A percentile compares a stretch with the other conserved stretches of the same genome.
Conservation (phyloP, 2,113 vertebrate species). For the Dasyurus viverrinus region DNA sequence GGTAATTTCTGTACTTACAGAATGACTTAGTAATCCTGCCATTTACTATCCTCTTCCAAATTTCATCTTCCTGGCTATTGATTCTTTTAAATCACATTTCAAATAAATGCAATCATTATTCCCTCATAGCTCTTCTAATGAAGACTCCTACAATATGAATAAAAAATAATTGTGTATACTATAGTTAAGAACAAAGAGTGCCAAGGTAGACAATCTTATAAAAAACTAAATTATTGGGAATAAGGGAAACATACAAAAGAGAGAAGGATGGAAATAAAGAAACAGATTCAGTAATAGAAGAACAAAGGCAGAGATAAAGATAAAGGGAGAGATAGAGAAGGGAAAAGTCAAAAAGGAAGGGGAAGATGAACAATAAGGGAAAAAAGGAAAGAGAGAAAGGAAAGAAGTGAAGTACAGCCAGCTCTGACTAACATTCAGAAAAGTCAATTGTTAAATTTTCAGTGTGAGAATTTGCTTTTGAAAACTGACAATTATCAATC, state of each 20-base stretch:
- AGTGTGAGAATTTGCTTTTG: neutral
- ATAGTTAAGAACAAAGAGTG: neutral
- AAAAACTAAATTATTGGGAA: neutral
- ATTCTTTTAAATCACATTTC: conserved; percentile 23
- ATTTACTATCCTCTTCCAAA: neutral
- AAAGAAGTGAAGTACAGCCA: neutral
- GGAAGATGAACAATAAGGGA: neutral
- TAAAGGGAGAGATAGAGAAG: neutral
- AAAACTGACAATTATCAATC: neutral
- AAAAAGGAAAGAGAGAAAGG: neutral
- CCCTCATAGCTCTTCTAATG: neutral
- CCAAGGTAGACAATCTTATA: neutral
- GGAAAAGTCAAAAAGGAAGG: too few species aligned
- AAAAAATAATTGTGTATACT: neutral
- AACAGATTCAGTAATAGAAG: neutral
- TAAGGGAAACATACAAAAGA: neutral
- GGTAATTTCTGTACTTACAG: neutral
- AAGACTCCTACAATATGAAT: neutral
- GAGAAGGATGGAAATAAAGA: neutral
- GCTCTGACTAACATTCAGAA: neutral
- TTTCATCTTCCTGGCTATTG: neutral
- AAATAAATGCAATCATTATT: neutral
- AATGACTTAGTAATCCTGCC: neutral
- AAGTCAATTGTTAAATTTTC: neutral
- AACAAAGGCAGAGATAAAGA: neutral